phyloP scores from a whole-genome alignment of 2,797 vertebrate species.

The Sibirionetta formosa region DNA sequence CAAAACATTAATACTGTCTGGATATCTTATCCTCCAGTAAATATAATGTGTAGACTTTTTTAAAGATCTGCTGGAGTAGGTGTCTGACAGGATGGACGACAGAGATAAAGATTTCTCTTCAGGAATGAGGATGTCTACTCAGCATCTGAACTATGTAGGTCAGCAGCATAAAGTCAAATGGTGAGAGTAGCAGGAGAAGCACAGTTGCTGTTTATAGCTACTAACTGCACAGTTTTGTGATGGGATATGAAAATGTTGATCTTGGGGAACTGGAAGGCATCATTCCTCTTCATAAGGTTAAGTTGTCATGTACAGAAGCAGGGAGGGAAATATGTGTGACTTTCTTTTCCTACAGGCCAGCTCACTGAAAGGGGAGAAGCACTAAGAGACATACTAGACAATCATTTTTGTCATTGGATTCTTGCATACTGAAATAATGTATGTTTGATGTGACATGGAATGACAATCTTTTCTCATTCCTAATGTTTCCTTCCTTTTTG shows the following conservation, averaged over 20 bases:
- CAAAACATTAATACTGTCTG: neutral
- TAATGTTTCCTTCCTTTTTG: neutral
- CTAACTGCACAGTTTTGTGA: neutral
- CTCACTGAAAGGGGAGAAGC: neutral
- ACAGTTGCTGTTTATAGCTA: neutral
- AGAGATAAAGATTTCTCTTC: neutral
- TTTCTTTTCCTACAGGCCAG: neutral
- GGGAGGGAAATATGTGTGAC: neutral
- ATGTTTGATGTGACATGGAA: neutral
- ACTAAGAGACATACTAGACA: neutral
- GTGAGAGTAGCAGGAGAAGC: neutral
- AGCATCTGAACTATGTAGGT: neutral
- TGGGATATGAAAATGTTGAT: neutral
- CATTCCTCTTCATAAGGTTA: neutral
- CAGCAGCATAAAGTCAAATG: neutral
- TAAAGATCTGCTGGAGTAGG: neutral
- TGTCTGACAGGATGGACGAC: neutral
- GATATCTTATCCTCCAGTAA: neutral
- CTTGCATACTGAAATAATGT: neutral
- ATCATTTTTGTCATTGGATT: neutral
- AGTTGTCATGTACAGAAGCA: neutral
- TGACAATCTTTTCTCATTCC: neutral
- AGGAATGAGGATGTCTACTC: neutral
- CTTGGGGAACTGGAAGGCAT: neutral
- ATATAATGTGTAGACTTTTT: neutral